These are phyloP conservation scores for Sarcophaga peregrina DNA, from an alignment of 1,140 invertebrate species.

Conservation along the genomic window DNA sequence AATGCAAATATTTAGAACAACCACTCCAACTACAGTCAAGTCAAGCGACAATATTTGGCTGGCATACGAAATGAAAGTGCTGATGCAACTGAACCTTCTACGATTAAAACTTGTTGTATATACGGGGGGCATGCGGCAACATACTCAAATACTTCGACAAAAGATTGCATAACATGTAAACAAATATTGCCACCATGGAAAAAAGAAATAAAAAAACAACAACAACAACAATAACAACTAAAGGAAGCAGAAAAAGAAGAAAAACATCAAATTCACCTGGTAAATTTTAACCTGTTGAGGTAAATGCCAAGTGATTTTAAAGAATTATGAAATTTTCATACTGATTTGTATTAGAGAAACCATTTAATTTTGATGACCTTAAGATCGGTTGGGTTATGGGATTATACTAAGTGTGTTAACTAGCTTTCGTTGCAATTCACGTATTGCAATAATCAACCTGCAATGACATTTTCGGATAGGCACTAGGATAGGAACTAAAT, in stretches of 20 bases:
- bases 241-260: background rate
- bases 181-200: background rate
- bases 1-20: constrained; percentile 12
- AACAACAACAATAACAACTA: background rate
- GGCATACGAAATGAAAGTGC: constrained; percentile 13
- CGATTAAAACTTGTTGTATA: background rate
- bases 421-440: too few species aligned
- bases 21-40: background rate
- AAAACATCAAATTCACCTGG: constrained; percentile 8
- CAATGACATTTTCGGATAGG: too few species aligned
- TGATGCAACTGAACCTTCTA: background rate
- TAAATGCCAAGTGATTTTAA: constrained; percentile 4
- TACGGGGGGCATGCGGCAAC: background rate
- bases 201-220: background rate
- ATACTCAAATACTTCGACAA: background rate
- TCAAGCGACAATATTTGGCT: background rate
- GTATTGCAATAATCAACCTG: too few species aligned
- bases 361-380: too few species aligned
- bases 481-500: too few species aligned
- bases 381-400: too few species aligned
- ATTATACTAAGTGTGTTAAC: too few species aligned
- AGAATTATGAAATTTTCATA: too few species aligned
- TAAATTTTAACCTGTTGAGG: constrained; percentile 36
- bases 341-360: too few species aligned
- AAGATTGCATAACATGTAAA: background rate